Evolutionary conservation across 1,140 invertebrate genomes (phyloP).

Genomic region (Drosophila fuyamai): DNA sequence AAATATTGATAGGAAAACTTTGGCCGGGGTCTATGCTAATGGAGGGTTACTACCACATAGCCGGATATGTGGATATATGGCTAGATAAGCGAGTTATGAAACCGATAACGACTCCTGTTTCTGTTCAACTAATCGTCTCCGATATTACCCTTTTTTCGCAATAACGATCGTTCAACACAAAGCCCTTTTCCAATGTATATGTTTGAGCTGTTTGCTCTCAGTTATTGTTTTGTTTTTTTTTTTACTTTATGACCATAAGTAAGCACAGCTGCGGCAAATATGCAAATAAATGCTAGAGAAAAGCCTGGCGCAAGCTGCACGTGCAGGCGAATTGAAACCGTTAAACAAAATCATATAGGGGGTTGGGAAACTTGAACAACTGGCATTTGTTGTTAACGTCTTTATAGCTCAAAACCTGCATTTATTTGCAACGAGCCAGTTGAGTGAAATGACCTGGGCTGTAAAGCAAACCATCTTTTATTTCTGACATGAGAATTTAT

Average conservation of each 20-base stretch:
- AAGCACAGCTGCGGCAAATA: conserved; percentile 77
- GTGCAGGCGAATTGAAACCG: conserved; percentile 53
- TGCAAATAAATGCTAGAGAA: conserved; percentile 65
- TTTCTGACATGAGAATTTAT: conserved; percentile 6
- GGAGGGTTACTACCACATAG: conserved; percentile 18
- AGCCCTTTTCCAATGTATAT: conserved; percentile 26
- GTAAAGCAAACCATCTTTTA: conserved; percentile 4
- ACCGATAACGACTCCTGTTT: conserved; percentile 24
- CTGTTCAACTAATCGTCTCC: neutral
- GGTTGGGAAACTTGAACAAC: conserved; percentile 35
- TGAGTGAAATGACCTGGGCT: too few species aligned
- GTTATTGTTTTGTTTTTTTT: conserved; percentile 36
- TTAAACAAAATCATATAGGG: neutral
- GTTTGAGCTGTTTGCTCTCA: conserved; percentile 25
- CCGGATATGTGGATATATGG: conserved; percentile 26
- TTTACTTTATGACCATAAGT: conserved; percentile 62
- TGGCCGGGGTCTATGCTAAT: conserved; percentile 57
- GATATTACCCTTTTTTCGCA: conserved; percentile 25
- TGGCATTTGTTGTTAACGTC: conserved; percentile 32
- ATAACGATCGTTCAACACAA: conserved; percentile 15
- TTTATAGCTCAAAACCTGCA: conserved; percentile 17
- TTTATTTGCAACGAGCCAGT: conserved; percentile 2
- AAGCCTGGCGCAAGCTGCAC: conserved; percentile 41
- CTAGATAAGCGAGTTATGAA: conserved; percentile 34
- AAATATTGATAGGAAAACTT: conserved; percentile 67